Percentiles rank a stretch among this genome's conserved stretches.
Evolutionary conservation across 2,113 vertebrate species (phyloP).

Genomic region (Noctilio leporinus): DNA sequence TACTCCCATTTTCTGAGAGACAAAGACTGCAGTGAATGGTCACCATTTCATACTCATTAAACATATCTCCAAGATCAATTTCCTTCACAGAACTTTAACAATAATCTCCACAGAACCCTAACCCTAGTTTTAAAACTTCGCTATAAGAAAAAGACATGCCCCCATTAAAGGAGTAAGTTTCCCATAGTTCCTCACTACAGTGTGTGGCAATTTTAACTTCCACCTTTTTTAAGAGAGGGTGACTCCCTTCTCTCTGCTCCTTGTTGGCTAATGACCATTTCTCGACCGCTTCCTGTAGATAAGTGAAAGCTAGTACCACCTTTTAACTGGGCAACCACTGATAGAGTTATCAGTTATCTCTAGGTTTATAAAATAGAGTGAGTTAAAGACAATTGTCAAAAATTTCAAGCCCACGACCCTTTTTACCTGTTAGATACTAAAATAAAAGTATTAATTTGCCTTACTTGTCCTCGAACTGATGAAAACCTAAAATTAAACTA

Average conservation of each 20-base stretch:
- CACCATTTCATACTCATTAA: not conserved
- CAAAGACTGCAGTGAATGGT: not conserved
- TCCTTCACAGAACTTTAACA: not conserved
- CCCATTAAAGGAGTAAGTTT: not conserved
- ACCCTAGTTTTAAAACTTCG: not conserved
- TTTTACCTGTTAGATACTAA: not conserved
- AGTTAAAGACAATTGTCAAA: not conserved
- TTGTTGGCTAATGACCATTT: not conserved
- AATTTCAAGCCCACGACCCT: not conserved
- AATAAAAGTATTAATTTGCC: not conserved
- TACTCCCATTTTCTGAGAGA: not conserved
- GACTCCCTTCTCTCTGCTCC: not conserved
- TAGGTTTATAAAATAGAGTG: not conserved
- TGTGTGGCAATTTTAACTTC: not conserved
- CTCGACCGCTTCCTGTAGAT: not conserved
- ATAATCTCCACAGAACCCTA: not conserved
- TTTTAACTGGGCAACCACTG: not conserved
- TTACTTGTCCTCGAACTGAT: not conserved
- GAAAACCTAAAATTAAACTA: conserved; percentile 15
- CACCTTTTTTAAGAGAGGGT: not conserved
- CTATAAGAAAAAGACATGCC: not conserved
- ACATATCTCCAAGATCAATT: not conserved
- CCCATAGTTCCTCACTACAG: not conserved
- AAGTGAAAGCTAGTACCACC: not conserved
- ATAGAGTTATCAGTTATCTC: not conserved